Base-by-base conservation (phyloP, 1,140 invertebrate genomes). In the Drosophila leontia region DNA sequence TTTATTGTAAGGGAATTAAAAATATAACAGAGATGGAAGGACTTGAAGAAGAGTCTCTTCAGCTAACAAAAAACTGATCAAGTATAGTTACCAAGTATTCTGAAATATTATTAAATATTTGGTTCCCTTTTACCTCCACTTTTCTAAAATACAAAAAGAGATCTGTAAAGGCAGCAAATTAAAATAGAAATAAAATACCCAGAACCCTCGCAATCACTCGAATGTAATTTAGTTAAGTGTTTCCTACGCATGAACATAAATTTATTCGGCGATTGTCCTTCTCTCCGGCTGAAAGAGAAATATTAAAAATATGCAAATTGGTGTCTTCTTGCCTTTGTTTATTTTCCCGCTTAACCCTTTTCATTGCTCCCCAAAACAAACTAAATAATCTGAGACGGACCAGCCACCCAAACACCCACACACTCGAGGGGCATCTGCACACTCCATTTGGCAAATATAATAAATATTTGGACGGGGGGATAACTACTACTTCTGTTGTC, bases 241-340 rank as follows among this genome's bases (percentile, higher is more conserved):
- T 86, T 90, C 77, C 68, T 81, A 80, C 76, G 70, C 67, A 86
- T 80, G 79, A 61, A 82, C 75, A 82, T 86, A 86, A 86, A 86
- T 86, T 86, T 76, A 56, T 62, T 47, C 58, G 35, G 58, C 59
- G 23, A 72, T 67, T 69, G 56, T 78, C 70, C 60, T 58, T 59
- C 62, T 62, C 62, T 48, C 61, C 56, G 60, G 32, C 68, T 35
- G 37, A 53, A 50, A 75, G 71, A 88, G 61, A 88, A 81, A 88
- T 88, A 90, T 90, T 90, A 84, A 90, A 84, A 85, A 88, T 90
- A 88, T 88, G 85, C 81, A 90, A 88, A 88, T 70, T 87, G 82
- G 39, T 78, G 80, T 84, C 80, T 81, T 69, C 65, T 78, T 79
- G 67, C 32, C 68, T 61, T 62, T 84, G 84, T 85, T 78, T 84